These are phyloP conservation scores for Drosophila hamatofila DNA, from an alignment of 2,888 invertebrate genomes.

Conservation along the genomic window DNA sequence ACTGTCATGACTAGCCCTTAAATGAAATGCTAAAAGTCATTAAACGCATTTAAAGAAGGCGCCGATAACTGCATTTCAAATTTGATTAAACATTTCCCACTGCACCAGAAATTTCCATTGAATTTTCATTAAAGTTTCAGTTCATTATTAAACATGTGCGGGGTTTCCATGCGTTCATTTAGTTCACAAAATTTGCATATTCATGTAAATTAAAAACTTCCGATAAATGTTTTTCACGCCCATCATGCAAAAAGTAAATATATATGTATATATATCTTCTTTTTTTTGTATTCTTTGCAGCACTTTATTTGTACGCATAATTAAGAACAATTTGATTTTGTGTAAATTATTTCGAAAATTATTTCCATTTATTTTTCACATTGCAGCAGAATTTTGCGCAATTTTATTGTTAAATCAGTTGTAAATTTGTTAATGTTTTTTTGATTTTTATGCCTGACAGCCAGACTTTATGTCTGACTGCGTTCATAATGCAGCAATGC, in stretches of 20 bases:
- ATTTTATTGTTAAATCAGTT: conserved; percentile 77
- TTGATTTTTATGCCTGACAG: conserved; percentile 36
- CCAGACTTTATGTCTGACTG: conserved; percentile 49
- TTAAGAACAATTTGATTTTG: conserved; percentile 56
- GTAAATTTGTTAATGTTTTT: conserved; percentile 66
- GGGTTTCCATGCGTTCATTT: conserved; percentile 29
- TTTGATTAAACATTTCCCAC: conserved; percentile 38
- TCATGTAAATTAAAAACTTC: conserved; percentile 74
- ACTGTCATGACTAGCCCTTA: conserved; percentile 30
- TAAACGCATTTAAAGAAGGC: conserved; percentile 54
- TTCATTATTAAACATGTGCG: conserved; percentile 41
- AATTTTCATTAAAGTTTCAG: conserved; percentile 51
- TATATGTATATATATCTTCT: not conserved
- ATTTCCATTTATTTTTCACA: conserved; percentile 50
- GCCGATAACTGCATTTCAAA: conserved; percentile 38
- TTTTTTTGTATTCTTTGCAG: not conserved
- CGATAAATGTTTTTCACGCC: conserved; percentile 45
- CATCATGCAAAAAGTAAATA: conserved; percentile 3
- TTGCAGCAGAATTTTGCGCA: conserved; percentile 13
- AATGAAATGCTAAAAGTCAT: conserved; percentile 61
- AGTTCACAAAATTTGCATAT: conserved; percentile 45
- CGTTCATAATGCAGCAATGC: conserved; percentile 42
- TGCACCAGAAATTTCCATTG: conserved; percentile 39
- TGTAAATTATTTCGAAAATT: conserved; percentile 45
- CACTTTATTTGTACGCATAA: conserved; percentile 56